phyloP scores from a whole-genome alignment of 2,113 vertebrate genomes.

The Mesoclemmys tuberculata region DNA sequence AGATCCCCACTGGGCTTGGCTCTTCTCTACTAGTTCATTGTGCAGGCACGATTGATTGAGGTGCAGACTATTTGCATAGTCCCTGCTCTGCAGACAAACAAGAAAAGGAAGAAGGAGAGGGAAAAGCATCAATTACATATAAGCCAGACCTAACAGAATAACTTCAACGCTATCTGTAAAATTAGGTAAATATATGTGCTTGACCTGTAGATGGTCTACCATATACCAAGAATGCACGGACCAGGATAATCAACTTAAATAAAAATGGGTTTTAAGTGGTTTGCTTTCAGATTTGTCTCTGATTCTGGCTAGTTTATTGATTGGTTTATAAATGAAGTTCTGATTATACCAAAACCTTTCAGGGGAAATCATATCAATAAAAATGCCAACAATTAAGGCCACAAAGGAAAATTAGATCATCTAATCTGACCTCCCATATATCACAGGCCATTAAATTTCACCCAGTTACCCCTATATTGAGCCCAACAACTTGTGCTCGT shows the following conservation, averaged over 20 bases:
- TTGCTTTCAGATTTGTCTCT: constrained; percentile 37
- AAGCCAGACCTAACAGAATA: constrained; percentile 56
- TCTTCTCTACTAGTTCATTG: constrained; percentile 56
- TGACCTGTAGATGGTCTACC: constrained; percentile 39
- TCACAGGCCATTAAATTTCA: background rate
- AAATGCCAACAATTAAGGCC: background rate
- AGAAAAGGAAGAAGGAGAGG: constrained; percentile 33
- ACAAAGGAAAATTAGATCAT: background rate
- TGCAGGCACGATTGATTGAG: constrained; percentile 50
- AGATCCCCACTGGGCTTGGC: constrained; percentile 47
- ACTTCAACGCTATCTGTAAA: constrained; percentile 44
- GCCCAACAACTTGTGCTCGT: background rate
- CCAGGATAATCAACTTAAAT: constrained; percentile 13
- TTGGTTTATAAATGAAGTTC: constrained; percentile 6
- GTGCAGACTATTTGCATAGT: background rate
- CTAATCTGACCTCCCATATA: constrained; percentile 1
- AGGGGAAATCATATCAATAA: constrained; percentile 5
- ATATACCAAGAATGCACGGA: background rate
- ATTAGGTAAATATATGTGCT: constrained; percentile 11
- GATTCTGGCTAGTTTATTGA: constrained; percentile 13
- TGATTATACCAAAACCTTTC: constrained; percentile 20
- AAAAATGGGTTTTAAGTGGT: constrained; percentile 23
- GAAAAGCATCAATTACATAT: constrained; percentile 56
- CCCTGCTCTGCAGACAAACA: constrained; percentile 31
- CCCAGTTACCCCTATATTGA: background rate